phyloP scores from a whole-genome alignment of 2,113 vertebrate species.

The Alethe diademata region DNA sequence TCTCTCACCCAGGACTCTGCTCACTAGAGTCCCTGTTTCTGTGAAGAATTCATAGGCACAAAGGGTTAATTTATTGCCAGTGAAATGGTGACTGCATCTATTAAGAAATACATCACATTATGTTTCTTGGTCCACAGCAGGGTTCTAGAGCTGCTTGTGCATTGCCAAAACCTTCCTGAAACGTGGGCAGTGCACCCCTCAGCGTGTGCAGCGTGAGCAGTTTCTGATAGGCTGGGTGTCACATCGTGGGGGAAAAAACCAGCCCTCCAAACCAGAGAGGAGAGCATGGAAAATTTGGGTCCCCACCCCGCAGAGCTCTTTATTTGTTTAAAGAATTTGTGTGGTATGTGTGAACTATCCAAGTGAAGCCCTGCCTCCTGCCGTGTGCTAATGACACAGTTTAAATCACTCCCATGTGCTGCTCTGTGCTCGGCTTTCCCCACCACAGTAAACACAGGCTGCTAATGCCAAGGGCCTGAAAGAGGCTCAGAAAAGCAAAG shows the following conservation, averaged over 20 bases:
- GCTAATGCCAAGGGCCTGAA: not conserved
- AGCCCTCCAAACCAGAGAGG: not conserved
- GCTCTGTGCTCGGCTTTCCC: not conserved
- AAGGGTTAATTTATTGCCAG: not conserved
- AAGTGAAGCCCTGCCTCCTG: not conserved
- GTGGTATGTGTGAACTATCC: not conserved
- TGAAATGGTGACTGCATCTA: not conserved
- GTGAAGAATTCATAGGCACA: not conserved
- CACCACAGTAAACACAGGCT: not conserved
- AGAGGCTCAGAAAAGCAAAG: not conserved
- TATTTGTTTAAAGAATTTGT: slow-evolving; percentile 34
- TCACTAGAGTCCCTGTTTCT: not conserved
- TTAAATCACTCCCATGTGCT: slow-evolving; percentile 49
- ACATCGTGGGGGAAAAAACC: not conserved
- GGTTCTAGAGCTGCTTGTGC: not conserved
- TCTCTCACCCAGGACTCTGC: not conserved
- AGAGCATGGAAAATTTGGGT: not conserved
- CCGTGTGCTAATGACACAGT: slow-evolving; percentile 18
- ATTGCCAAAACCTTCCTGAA: not conserved
- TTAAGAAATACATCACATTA: not conserved
- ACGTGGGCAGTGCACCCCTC: not conserved
- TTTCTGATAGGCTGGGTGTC: not conserved
- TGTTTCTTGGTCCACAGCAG: not conserved
- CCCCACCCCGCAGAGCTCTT: not conserved
- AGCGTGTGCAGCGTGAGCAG: not conserved